Conservation (phyloP, 2,113 vertebrate genomes). For the Bagarius yarrelli region DNA sequence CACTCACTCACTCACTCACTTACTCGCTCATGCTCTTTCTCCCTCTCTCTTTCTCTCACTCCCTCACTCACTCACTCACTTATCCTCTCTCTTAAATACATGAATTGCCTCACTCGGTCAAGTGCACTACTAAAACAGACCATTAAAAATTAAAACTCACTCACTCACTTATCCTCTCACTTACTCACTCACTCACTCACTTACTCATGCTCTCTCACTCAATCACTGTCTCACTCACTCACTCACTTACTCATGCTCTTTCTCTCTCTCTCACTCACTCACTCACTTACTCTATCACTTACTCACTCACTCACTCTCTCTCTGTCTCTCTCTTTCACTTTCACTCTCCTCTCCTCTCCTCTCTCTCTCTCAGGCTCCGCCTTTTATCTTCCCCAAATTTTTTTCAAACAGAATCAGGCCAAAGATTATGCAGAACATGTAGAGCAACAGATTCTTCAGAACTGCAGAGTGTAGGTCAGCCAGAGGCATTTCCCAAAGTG, state of each 20-base stretch:
- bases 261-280: not conserved
- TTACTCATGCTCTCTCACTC: no score
- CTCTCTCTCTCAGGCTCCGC: slow-evolving; percentile 53
- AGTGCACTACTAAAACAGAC: slow-evolving; percentile 67
- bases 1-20: not conserved
- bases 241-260: no score
- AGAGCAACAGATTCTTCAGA: slow-evolving; percentile 24
- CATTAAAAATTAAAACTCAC: slow-evolving; percentile 66
- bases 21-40: not conserved
- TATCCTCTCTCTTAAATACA: slow-evolving; percentile 42
- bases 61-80: no score
- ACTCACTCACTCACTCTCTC: not conserved
- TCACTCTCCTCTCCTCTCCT: slow-evolving; percentile 44
- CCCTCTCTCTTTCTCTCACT: not conserved
- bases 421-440: slow-evolving; percentile 50
- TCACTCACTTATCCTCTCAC: no score
- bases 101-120: slow-evolving; percentile 67
- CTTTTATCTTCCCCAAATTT: slow-evolving; percentile 55
- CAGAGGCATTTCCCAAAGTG: slow-evolving; percentile 23
- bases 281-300: not conserved
- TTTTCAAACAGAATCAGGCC: slow-evolving; percentile 45
- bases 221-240: no score
- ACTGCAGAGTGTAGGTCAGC: slow-evolving; percentile 22
- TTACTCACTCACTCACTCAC: no score
- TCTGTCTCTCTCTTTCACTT: no score